A percentile compares a stretch with the other conserved stretches of the same genome.
Conservation (phyloP, 2,888 invertebrate genomes). For the Tipula confusa region DNA sequence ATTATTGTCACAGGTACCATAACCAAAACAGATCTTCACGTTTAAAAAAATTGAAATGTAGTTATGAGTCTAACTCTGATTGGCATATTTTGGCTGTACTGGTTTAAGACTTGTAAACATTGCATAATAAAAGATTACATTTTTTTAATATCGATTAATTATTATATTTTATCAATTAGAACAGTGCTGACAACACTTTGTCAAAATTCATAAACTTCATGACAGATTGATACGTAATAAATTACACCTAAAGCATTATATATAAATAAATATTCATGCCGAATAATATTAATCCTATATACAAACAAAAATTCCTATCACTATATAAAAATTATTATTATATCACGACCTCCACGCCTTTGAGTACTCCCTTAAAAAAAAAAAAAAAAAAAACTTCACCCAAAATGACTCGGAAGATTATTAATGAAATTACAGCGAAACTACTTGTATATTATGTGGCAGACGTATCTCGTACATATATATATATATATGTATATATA, state of each 20-base stretch:
- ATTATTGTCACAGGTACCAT: too few relatives aligned
- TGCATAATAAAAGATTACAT: too few relatives aligned
- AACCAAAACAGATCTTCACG: too few relatives aligned
- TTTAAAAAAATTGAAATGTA: too few relatives aligned
- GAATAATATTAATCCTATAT: neutral
- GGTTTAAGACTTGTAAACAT: too few relatives aligned
- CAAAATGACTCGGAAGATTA: neutral
- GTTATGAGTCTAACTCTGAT: too few relatives aligned
- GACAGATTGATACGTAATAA: neutral
- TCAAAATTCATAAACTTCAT: neutral
- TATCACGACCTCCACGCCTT: slow-evolving; percentile 1
- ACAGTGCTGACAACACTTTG: too few relatives aligned
- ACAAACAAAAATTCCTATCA: neutral
- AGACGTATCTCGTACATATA: neutral
- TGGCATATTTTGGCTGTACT: too few relatives aligned
- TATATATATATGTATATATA: too few relatives aligned
- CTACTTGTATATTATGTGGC: neutral
- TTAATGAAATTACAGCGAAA: neutral
- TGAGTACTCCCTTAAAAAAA: neutral
- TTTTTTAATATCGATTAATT: too few relatives aligned
- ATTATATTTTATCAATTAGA: too few relatives aligned
- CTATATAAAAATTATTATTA: neutral
- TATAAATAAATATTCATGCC: neutral
- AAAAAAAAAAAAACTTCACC: neutral
- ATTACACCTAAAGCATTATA: neutral